These are phyloP conservation scores for Pardosa pseudoannulata DNA, from an alignment of 2,888 invertebrate genomes.

Conservation along the genomic window DNA sequence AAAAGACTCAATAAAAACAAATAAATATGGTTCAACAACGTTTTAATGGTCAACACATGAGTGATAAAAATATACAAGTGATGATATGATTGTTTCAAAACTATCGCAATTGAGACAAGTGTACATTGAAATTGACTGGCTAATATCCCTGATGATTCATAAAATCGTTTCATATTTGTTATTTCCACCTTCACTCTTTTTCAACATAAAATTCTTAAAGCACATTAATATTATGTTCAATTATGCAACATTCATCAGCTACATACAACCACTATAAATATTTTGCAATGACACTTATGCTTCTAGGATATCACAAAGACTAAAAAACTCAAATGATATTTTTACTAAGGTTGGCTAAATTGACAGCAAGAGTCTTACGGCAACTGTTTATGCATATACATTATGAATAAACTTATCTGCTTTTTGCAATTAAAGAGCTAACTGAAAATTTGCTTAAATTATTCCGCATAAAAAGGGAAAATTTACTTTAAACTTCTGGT, in stretches of 20 bases:
- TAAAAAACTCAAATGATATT: too few species aligned
- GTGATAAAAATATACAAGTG: slow-evolving; percentile 59
- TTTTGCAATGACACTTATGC: too few species aligned
- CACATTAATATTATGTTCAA: background rate
- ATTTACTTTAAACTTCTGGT: too few species aligned
- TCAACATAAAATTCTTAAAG: background rate
- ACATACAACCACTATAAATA: too few species aligned
- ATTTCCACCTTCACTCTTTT: background rate
- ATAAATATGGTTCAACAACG: slow-evolving; percentile 58
- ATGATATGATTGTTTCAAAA: slow-evolving; percentile 18
- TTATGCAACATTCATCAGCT: background rate
- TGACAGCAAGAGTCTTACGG: too few species aligned
- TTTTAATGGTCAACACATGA: slow-evolving; percentile 66
- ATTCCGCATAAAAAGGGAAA: too few species aligned
- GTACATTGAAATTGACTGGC: slow-evolving; percentile 53
- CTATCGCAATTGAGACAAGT: background rate
- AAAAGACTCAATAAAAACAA: background rate
- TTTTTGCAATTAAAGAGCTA: too few species aligned
- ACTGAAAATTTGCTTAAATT: too few species aligned
- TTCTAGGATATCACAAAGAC: too few species aligned
- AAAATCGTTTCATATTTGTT: background rate
- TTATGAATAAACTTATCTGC: too few species aligned
- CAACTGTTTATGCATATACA: too few species aligned
- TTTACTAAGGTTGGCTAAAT: too few species aligned
- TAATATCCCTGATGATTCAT: slow-evolving; percentile 47